These are phyloP conservation scores for Netelia virgata DNA, from an alignment of 2,888 invertebrate species.

Conservation along the genomic window DNA sequence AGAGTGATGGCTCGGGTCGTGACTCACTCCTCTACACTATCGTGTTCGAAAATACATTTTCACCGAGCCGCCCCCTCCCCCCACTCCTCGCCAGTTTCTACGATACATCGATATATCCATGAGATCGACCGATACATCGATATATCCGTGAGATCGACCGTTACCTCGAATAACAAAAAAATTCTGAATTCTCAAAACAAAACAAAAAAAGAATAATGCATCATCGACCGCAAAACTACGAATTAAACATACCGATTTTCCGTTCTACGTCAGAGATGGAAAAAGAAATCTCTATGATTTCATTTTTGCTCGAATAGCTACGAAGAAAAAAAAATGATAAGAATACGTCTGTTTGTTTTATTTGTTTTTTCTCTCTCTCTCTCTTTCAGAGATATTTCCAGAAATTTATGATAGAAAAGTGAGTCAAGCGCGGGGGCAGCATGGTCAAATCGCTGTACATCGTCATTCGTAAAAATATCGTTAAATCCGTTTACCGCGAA, in stretches of 20 bases:
- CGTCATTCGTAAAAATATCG: conserved; percentile 49
- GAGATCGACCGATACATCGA: neutral
- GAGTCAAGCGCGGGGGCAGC: conserved; percentile 18
- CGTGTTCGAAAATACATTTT: conserved; percentile 13
- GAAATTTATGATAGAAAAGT: conserved; percentile 1
- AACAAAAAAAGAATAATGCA: neutral
- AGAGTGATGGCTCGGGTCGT: conserved; percentile 5
- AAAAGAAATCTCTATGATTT: neutral
- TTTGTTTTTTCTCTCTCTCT: neutral
- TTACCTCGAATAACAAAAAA: neutral
- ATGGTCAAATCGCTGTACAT: neutral
- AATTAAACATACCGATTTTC: neutral
- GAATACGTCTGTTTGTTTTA: too few species aligned
- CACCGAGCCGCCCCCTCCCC: neutral
- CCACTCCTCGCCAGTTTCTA: neutral
- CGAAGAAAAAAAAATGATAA: too few species aligned
- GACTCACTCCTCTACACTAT: neutral
- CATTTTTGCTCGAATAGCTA: neutral
- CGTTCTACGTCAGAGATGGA: neutral
- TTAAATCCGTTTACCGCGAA: conserved; percentile 42
- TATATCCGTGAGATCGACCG: neutral
- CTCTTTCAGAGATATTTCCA: neutral
- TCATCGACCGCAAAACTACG: neutral
- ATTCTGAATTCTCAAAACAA: neutral
- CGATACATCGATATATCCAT: neutral